Conservation (phyloP, 1,140 invertebrate species). For the Trypoxylus dichotomus region DNA sequence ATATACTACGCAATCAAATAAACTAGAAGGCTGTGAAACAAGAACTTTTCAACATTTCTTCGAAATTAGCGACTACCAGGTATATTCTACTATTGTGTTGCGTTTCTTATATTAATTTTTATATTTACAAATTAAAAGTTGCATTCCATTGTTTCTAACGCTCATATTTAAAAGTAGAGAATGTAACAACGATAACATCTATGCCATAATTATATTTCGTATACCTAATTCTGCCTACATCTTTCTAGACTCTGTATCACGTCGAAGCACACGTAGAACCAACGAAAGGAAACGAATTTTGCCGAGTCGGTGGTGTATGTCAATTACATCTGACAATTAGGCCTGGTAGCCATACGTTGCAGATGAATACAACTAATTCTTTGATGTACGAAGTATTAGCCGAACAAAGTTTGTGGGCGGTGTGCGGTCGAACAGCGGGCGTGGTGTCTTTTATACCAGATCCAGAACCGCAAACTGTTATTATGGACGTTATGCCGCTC, state of each 20-base stretch:
- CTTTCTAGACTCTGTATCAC: constrained; percentile 76
- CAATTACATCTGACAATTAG: constrained; percentile 77
- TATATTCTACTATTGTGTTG: constrained; percentile 53
- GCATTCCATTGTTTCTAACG: no score
- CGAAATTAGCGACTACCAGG: constrained; percentile 66
- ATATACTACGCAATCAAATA: constrained; percentile 46
- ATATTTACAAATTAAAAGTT: no score
- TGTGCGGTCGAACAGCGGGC: constrained; percentile 84
- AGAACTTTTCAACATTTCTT: constrained; percentile 60
- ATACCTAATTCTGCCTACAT: constrained; percentile 3
- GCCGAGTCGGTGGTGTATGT: constrained; percentile 85
- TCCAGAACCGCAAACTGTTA: constrained; percentile 71
- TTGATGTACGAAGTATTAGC: constrained; percentile 92
- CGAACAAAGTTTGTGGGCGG: constrained; percentile 90
- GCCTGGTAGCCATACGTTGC: constrained; percentile 50
- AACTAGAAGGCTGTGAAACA: constrained; percentile 51
- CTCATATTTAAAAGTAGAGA: no score
- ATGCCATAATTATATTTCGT: neutral
- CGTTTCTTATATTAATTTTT: neutral
- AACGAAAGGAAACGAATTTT: constrained; percentile 80
- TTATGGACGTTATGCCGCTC: constrained; percentile 88
- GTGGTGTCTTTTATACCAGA: constrained; percentile 76
- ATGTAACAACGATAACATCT: no score
- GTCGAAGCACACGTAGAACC: constrained; percentile 81
- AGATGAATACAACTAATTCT: constrained; percentile 53